phyloP scores from a whole-genome alignment of 2,113 vertebrate genomes.

The Gymnocephalus cernua region DNA sequence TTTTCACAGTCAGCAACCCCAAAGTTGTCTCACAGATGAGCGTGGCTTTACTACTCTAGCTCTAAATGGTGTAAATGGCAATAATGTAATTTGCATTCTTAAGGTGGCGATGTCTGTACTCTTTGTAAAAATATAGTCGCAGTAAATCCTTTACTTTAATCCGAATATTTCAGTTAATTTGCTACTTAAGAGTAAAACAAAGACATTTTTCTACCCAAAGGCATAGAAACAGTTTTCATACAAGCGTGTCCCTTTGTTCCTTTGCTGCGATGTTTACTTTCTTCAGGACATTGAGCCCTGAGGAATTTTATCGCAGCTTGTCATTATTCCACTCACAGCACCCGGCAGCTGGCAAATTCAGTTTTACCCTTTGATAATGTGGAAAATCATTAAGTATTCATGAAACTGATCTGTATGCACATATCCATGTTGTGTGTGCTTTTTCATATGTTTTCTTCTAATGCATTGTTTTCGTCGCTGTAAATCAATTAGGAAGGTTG shows the following conservation, averaged over 20 bases:
- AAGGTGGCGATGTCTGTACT: neutral
- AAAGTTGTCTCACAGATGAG: constrained; percentile 40
- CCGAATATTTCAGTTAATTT: constrained; percentile 10
- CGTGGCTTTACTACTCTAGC: neutral
- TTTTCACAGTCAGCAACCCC: constrained; percentile 52
- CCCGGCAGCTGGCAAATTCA: constrained; percentile 77
- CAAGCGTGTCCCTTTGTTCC: constrained; percentile 52
- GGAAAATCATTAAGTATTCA: constrained; percentile 80
- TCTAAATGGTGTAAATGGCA: neutral
- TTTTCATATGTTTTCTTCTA: constrained; percentile 47
- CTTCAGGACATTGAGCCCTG: constrained; percentile 50
- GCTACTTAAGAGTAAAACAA: neutral
- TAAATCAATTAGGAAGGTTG: constrained; percentile 70
- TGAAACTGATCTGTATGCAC: constrained; percentile 69
- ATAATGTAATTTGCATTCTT: constrained; percentile 22
- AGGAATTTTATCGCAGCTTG: constrained; percentile 75
- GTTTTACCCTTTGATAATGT: constrained; percentile 80
- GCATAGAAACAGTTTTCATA: constrained; percentile 9
- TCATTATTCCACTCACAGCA: constrained; percentile 75
- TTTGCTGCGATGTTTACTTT: constrained; percentile 59
- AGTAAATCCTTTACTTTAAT: constrained; percentile 14
- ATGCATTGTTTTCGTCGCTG: constrained; percentile 41
- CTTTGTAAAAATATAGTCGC: neutral
- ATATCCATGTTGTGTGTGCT: constrained; percentile 52
- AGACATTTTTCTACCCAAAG: neutral